Conservation (phyloP, 2,113 vertebrate genomes). For the Hippocampus guttulatus region DNA sequence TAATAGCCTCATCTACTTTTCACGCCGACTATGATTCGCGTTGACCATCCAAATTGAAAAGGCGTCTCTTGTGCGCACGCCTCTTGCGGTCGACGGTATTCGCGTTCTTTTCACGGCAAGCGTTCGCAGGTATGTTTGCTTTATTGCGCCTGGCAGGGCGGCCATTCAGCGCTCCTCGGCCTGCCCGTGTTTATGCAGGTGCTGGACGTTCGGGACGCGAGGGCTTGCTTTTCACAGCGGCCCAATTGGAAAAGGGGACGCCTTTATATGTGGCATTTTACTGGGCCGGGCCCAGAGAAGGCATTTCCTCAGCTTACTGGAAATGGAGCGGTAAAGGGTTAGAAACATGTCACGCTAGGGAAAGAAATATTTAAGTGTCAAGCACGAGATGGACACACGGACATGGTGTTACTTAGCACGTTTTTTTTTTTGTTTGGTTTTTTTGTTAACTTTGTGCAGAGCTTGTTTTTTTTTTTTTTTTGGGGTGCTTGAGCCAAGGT, state of each 20-base stretch:
- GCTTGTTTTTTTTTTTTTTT: not conserved
- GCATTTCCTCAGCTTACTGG: conserved; percentile 76
- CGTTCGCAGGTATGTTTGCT: conserved; percentile 63
- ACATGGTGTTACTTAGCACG: not conserved
- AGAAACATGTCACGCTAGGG: conserved; percentile 32
- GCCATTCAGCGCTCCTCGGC: conserved; percentile 45
- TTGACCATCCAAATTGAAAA: not conserved
- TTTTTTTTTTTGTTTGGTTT: not conserved
- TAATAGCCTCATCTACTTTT: conserved; percentile 5
- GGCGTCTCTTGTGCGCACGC: conserved; percentile 12
- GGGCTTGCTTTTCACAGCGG: not conserved
- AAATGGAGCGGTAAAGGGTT: conserved; percentile 49
- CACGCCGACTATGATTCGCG: conserved; percentile 15
- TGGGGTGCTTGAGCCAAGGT: not conserved
- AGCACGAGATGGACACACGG: conserved; percentile 11
- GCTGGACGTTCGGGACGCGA: conserved; percentile 59
- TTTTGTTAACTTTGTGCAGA: not conserved
- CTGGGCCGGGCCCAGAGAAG: conserved; percentile 70
- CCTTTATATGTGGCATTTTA: conserved; percentile 66
- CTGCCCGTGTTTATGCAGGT: conserved; percentile 74
- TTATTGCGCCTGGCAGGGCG: conserved; percentile 51
- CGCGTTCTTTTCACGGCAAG: conserved; percentile 54
- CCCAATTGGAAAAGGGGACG: conserved; percentile 40
- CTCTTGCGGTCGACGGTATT: conserved; percentile 25
- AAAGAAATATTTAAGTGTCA: conserved; percentile 36